Base-by-base conservation (phyloP, 2,113 vertebrate genomes). In the Nycticebus coucang region DNA sequence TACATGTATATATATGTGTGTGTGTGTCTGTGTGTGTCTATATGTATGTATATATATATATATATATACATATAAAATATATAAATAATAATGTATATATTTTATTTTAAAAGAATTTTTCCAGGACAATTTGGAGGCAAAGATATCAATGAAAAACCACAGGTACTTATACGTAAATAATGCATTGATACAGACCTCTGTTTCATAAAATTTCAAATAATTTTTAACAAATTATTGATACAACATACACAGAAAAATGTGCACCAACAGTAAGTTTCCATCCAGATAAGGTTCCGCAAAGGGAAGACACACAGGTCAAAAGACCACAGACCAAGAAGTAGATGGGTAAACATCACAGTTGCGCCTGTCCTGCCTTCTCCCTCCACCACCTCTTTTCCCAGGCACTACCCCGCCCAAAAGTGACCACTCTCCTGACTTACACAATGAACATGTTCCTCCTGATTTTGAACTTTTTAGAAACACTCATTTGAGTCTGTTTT, bases 101-200 rank as follows among this genome's bases (percentile, higher is more conserved):
- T 80, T 71, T 45, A 69, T 22, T 59, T 94, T 66, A 64, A 77
- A 89, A 83, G 28, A 77, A 3, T 77, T 9, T 72, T 93, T 91
- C 6, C 5, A 55, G 5, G 53, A 3, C 2, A 90, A 75, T n/a
- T 77, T 60, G n/a, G 5, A 88, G 4, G 10, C n/a, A 97, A 78
- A 24, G 79, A 87, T 7, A 93, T 1, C 15, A 77, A 78, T 0
- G 41, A 80, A 28, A 90, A 81, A 69, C 7, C 12, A 24, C 35
- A 37, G 30, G 35, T 7, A 68, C 45, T 91, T 80, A 50, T 84
- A 92, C 33, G 78, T 81, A 87, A 72, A 88, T 91, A 50, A 72
- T 55, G 72, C 79, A 37, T 18, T 41, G 4, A 17, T 62, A 72
- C 6, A 72, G 59, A 28, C 19, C 30, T 81, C 89, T 89, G 86